A percentile compares a stretch with the other conserved stretches of the same genome.
These are phyloP conservation scores for Heliornis fulica DNA, from an alignment of 2,113 vertebrate genomes.

Conservation along the genomic window DNA sequence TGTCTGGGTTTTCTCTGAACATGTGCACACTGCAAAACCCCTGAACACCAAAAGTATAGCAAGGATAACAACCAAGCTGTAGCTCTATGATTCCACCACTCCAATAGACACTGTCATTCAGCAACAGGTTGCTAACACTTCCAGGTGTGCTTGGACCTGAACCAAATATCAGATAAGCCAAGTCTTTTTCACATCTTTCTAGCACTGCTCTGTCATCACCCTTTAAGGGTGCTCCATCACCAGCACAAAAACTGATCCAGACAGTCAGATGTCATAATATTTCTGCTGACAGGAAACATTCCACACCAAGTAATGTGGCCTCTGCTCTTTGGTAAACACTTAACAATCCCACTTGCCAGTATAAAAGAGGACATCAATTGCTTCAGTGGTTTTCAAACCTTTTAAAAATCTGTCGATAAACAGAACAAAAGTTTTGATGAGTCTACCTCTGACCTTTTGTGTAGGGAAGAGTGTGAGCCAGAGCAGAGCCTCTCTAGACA, in stretches of 20 bases:
- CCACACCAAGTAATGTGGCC: background rate
- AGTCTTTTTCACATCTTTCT: background rate
- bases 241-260: background rate
- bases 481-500: background rate
- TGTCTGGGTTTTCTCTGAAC: background rate
- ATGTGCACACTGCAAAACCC: background rate
- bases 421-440: background rate
- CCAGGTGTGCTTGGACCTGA: background rate
- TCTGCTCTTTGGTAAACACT: background rate
- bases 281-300: background rate
- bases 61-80: background rate
- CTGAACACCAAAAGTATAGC: background rate
- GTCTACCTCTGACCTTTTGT: background rate
- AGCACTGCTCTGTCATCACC: background rate
- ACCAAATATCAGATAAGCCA: background rate
- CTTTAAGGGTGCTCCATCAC: background rate
- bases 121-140: background rate
- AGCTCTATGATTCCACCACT: background rate
- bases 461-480: background rate
- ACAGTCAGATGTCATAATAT: background rate
- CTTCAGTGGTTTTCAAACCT: background rate
- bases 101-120: background rate
- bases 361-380: background rate
- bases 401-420: background rate
- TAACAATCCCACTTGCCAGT: background rate